Evolutionary conservation across 2,113 vertebrate species (phyloP).

Genomic region (Anser brachyrhynchus): DNA sequence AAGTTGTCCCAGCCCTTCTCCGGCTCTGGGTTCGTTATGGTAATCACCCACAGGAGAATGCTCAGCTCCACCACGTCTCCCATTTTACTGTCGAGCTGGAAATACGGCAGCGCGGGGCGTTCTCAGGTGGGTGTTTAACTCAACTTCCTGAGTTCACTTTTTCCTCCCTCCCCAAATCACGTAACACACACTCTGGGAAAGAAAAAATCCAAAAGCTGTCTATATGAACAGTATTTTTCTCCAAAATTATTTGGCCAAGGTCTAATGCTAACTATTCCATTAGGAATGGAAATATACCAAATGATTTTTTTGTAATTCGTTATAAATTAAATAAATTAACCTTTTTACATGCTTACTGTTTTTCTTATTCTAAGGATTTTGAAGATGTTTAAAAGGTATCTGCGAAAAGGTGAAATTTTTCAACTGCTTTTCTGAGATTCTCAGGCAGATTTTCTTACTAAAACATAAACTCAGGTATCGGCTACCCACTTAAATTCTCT

Average conservation of each 20-base stretch:
- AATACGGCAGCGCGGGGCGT: neutral
- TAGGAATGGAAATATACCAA: neutral
- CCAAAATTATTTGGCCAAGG: neutral
- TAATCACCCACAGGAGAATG: neutral
- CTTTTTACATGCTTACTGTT: neutral
- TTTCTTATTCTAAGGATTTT: neutral
- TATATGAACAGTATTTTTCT: neutral
- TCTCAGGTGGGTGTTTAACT: neutral
- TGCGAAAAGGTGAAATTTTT: neutral
- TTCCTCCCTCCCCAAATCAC: neutral
- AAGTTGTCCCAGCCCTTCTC: neutral
- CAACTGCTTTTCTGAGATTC: neutral
- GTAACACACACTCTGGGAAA: rapidly evolving
- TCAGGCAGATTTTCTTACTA: neutral
- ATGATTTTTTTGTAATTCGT: neutral
- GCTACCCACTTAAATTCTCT: too few species aligned
- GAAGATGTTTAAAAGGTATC: neutral
- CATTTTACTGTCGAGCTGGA: neutral
- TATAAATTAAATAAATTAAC: neutral
- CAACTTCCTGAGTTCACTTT: neutral
- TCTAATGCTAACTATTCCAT: neutral
- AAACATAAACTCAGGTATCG: neutral
- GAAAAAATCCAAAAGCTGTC: neutral
- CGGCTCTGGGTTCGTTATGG: neutral
- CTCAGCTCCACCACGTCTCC: neutral